Evolutionary conservation across 2,797 vertebrate species (phyloP), one percentile per base, ranked within the genome.

Genomic region (Lepilemur septentrionalis): DNA sequence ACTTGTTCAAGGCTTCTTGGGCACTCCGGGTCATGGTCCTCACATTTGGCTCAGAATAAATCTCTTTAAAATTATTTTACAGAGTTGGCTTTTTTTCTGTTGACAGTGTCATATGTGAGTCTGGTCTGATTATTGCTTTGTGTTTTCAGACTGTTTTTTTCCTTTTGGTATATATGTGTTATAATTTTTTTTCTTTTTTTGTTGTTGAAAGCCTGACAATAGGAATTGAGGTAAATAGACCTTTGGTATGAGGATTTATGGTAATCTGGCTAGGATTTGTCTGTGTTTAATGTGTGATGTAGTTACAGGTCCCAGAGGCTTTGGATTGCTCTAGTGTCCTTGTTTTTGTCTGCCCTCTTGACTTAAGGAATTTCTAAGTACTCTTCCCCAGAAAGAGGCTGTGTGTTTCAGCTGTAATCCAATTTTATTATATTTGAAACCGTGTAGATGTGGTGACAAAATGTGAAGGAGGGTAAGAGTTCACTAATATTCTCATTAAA

Each of bases 241-340:
- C 28, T 92, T 88, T 69, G 41, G 43, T 30, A 0, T 82, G 59
- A 82, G 32, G 57, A 73, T 50, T 87, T 92, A 67, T n/a, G 81
- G 38, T 76, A 50, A 82, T 80, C 67, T 92, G 32, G 38, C 67
- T 13, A 38, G 18, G 32, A 52, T 23, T 57, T 48, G 61, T 61
- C 50, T 57, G 13, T 69, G 81, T 23, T 67, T 46, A 15, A 11
- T 32, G 52, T 48, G 35, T 61, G 32, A 55, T 38, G 38, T 22
- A 46, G 72, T 41, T 52, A 10, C 48, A 46, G 55, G 35, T 30
- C 50, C 59, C 38, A 57, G 72, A 46, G 38, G 11, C 91, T 67
- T 46, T 4, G 11, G 1, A 25, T 92, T 38, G 38, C 55, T 69
- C 50, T 25, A 8, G 73, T 61, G 63, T 17, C 73, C 91, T 59